Base-by-base conservation (phyloP, 1,140 invertebrate genomes). In the Meloidogyne exigua region DNA sequence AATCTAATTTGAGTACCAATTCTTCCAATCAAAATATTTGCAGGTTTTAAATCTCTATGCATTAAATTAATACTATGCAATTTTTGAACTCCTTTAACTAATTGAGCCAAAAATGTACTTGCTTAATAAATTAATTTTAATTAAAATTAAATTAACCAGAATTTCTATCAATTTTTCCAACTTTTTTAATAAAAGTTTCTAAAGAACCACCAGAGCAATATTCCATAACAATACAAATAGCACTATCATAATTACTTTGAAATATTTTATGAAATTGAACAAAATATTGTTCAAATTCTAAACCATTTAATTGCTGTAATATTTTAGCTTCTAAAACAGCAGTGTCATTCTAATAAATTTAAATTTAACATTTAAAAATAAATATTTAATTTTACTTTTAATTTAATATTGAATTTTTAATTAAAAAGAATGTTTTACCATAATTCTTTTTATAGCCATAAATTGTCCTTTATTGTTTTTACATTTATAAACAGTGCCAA, bases 201-300 rank as follows among this genome's bases (percentile, higher is more conserved):
- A 57, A 57, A 57, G 49, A 57, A 57, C 49, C 49, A n/a, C 49
- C 49, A 57, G 49, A 57, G 21, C 49, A 57, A 57, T 57, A 57
- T 57, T 57, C 49, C 49, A 57, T 57, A 57, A 57, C 49, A n/a
- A 57, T 57, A 57, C 49, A 57, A 57, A 57, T 57, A 57, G 49
- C 49, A 7, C 49, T n/a, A 57, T 57, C 49, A 57, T n/a, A 9
- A 32, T 32, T 2, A 57, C 49, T 57, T 57, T 57, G 4, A 57
- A 9, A 57, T 57, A 57, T 57, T 57, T 57, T 57, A 57, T 57
- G 18, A 7, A 12, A 57, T 57, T 57, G 49, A 0, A 57, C 49
- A 57, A 57, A 57, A 57, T 57, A 57, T 57, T 57, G 18, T 57
- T 57, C 49, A 57, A 57, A 57, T 57, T 57, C 49, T 57, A 9